phyloP scores from a whole-genome alignment of 2,797 vertebrate genomes.

The Pseudomugil tenellus region DNA sequence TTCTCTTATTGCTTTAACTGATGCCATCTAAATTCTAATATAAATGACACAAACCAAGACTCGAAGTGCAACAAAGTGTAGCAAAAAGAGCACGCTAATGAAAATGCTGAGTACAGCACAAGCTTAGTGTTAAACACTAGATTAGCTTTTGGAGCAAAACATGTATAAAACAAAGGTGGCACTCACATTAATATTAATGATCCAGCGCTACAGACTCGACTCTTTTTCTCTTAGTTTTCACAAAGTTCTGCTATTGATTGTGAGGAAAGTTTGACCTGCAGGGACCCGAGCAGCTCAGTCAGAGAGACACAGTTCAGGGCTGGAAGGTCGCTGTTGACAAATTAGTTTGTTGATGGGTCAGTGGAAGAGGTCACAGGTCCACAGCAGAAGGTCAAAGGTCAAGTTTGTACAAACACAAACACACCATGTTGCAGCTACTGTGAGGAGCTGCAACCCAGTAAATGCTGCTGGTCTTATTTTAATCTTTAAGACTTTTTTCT shows the following conservation, averaged over 20 bases:
- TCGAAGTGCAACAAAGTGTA: background rate
- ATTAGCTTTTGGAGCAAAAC: conserved; percentile 42
- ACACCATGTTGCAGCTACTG: conserved; percentile 34
- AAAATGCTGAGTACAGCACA: conserved; percentile 51
- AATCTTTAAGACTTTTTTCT: background rate
- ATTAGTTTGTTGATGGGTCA: conserved; percentile 76
- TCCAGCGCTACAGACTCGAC: conserved; percentile 10
- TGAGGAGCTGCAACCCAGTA: conserved; percentile 6
- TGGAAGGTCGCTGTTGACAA: conserved; percentile 67
- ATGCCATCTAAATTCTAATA: background rate
- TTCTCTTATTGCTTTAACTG: background rate
- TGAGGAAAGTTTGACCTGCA: conserved; percentile 21
- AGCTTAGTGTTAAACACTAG: conserved; percentile 50
- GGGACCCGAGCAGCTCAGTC: conserved; percentile 16
- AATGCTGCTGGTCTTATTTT: background rate
- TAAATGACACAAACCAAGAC: background rate
- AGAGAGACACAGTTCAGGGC: conserved; percentile 4
- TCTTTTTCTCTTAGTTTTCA: conserved; percentile 28
- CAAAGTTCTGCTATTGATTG: conserved; percentile 52
- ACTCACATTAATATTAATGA: conserved; percentile 48
- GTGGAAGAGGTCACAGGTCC: conserved; percentile 51
- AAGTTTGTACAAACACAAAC: conserved; percentile 68
- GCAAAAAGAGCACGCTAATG: conserved; percentile 8
- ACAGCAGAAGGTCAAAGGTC: conserved; percentile 59
- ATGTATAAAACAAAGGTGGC: conserved; percentile 34